Conservation (phyloP, 2,797 vertebrate genomes). For the Artibeus lituratus region DNA sequence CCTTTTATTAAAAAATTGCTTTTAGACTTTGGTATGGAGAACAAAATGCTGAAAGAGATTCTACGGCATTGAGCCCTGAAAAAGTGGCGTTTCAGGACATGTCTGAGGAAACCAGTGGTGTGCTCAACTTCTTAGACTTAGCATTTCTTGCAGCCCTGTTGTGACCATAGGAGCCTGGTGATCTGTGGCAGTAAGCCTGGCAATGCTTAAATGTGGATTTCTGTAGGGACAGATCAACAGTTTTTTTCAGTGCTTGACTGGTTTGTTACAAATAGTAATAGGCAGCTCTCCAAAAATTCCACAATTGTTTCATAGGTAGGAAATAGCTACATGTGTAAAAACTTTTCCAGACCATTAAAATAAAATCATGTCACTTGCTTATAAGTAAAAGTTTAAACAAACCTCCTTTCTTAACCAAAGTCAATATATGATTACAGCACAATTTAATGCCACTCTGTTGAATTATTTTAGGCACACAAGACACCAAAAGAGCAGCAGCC, state of each 20-base stretch:
- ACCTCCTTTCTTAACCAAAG: slow-evolving; percentile 30
- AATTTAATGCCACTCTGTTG: background rate
- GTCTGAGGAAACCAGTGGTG: background rate
- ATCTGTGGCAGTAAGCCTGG: background rate
- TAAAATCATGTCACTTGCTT: slow-evolving; percentile 40
- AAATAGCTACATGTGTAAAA: slow-evolving; percentile 39
- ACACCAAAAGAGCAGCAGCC: background rate
- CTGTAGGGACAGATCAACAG: background rate
- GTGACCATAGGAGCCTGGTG: background rate
- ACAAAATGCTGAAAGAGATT: background rate
- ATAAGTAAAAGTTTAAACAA: slow-evolving; percentile 64
- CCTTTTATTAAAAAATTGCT: background rate
- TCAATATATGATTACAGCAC: slow-evolving; percentile 30
- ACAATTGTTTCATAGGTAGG: background rate
- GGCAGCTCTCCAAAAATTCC: slow-evolving; percentile 27
- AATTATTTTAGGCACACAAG: background rate
- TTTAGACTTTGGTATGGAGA: background rate
- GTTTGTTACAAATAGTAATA: background rate
- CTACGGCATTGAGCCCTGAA: background rate
- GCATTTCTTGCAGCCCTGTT: background rate
- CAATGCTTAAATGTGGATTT: background rate
- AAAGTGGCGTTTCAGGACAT: background rate
- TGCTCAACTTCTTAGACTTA: background rate
- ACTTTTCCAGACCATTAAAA: slow-evolving; percentile 46
- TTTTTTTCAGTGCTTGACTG: background rate